phyloP scores from a whole-genome alignment of 2,113 vertebrate species.

The Mustelus asterias region DNA sequence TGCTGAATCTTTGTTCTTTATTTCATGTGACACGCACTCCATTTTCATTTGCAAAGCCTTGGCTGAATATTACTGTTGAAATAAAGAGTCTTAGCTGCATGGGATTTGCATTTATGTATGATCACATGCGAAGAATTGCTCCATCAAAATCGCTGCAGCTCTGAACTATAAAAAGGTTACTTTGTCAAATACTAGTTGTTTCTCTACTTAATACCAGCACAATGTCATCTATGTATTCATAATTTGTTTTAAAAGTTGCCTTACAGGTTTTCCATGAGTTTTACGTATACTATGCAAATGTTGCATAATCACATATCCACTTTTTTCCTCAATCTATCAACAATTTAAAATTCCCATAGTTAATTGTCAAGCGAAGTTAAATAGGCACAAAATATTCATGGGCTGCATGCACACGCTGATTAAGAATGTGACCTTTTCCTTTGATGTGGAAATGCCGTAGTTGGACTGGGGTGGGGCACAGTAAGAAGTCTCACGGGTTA shows the following conservation, averaged over 20 bases:
- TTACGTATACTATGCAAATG: neutral
- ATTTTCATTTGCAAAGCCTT: neutral
- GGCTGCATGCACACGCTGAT: neutral
- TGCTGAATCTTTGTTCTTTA: constrained; percentile 12
- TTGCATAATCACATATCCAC: neutral
- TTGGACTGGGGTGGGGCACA: too few species aligned
- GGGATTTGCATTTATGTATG: neutral
- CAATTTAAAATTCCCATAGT: neutral
- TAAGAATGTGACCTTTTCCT: neutral
- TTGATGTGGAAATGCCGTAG: too few species aligned
- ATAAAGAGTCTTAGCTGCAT: constrained; percentile 16
- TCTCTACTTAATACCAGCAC: neutral
- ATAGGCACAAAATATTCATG: neutral
- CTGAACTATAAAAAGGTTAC: neutral
- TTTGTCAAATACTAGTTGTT: neutral
- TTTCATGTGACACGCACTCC: constrained; percentile 39
- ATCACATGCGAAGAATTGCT: neutral
- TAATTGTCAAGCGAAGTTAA: neutral
- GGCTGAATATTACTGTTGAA: neutral
- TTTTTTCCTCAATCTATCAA: neutral
- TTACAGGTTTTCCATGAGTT: neutral
- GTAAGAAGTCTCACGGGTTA: too few species aligned
- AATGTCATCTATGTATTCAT: neutral
- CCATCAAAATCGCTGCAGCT: neutral
- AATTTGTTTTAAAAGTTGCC: neutral